phyloP scores from a whole-genome alignment of 2,797 vertebrate genomes.

The Lithobates sylvaticus region DNA sequence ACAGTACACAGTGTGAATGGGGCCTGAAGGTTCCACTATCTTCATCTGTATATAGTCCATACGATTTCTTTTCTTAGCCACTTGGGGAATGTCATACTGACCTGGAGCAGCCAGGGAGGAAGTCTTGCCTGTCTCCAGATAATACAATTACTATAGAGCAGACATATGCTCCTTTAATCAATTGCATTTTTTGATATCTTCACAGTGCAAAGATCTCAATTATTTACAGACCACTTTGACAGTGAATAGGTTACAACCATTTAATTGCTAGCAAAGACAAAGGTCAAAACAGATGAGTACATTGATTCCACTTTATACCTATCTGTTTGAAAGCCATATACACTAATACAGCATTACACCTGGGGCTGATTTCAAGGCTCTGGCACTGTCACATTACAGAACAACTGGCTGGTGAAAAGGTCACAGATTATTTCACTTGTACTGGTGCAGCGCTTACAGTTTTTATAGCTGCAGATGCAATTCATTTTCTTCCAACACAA shows the following conservation, averaged over 20 bases:
- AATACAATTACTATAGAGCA: too few species aligned
- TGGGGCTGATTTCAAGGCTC: slow-evolving; percentile 14
- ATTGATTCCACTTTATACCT: slow-evolving; percentile 36
- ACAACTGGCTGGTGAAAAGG: slow-evolving; percentile 33
- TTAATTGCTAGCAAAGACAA: slow-evolving; percentile 31
- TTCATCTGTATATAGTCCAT: too few species aligned
- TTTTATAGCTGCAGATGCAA: slow-evolving; percentile 42
- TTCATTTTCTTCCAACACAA: slow-evolving; percentile 13
- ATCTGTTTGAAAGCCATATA: slow-evolving; percentile 26
- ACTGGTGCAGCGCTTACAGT: slow-evolving; percentile 6
- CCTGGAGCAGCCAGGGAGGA: too few species aligned
- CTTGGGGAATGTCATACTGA: too few species aligned
- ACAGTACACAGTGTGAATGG: too few species aligned
- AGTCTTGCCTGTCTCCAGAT: too few species aligned
- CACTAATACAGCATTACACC: slow-evolving; percentile 39
- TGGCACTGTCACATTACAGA: slow-evolving; percentile 10
- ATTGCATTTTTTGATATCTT: neutral
- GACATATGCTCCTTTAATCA: neutral
- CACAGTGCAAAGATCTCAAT: neutral
- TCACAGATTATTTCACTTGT: slow-evolving; percentile 34
- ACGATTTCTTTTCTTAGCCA: too few species aligned
- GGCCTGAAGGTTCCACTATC: too few species aligned
- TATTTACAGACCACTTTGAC: slow-evolving; percentile 13
- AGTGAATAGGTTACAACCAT: slow-evolving; percentile 17
- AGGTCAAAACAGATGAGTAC: slow-evolving; percentile 40